Base-by-base conservation (phyloP, 2,113 vertebrate species). In the Melanerpes formicivorus region DNA sequence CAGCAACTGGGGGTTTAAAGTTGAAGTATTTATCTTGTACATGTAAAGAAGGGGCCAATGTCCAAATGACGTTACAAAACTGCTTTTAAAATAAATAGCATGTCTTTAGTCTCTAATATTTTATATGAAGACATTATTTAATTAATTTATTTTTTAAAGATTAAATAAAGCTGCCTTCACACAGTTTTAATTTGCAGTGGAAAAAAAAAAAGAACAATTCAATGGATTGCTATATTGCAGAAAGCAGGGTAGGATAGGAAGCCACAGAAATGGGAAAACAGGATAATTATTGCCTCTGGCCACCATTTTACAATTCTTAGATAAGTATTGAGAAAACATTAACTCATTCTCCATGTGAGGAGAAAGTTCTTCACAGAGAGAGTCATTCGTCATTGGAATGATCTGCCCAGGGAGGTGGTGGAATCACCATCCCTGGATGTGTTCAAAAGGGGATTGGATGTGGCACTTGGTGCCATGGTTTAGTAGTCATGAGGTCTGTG, bases 181-280 rank as follows among this genome's bases (percentile, higher is more conserved):
- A 80, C 82, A 72, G 21, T 77, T 91, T 94, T 92, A 84, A 83
- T 93, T 95, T 92, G 55, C 54, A 64, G 54, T 10, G 16, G 52
- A 56, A 52, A 63, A 79, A 88, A 56, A 56, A 65, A 34, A 34
- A 34, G 6, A 34, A 34, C 79, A 88, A 6, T 81, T 95, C 3
- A 18, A 55, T 14, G 75, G 71, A 92, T 95, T 32, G 37, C 7
- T 42, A 3, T 67, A 90, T 76, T 91, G 73, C 62, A 93, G 70
- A 76, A 78, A 89, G 70, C 90, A 48, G 64, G 73, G 54, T 73
- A 25, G 23, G 18, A 79, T 15, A 55, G 6, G 14, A 15, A 81
- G 26, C 46, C 29, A 89, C 79, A 84, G 29, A 87, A 78, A 62
- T 6, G 3, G 16, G 22, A 70, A 63, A 92, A 73, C 1, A 19